Base-by-base conservation (phyloP, 2,888 invertebrate species). In the Cheilosia vernalis region DNA sequence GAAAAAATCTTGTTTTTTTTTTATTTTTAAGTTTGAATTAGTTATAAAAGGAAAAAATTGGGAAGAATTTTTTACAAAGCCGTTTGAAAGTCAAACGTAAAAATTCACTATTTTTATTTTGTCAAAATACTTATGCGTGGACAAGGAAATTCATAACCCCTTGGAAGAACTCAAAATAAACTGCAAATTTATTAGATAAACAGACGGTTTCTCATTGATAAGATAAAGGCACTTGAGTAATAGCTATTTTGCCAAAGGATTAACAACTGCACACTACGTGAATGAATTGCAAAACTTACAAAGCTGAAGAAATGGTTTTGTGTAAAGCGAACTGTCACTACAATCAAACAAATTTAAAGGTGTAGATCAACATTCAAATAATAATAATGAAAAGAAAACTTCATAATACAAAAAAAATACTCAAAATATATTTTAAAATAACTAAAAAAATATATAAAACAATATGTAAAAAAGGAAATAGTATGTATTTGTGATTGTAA, bases 221-320 rank as follows among this genome's bases (percentile, higher is more conserved):
- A 67, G 61, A 55, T 67, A 58, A 80, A 80, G 80, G 80, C 80
- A 80, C 80, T 80, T 80, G 60, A 67, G 53, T 66, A 33, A 24
- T 55, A 37, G 27, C 56, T 51, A 9, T 69, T 70, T 17, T 55
- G 56, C 56, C 56, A 72, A 73, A 40, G 37, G 42, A 49, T 55
- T 47, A 53, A 61, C 47, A 47, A 49, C 7, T 27, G n/a, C 27
- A 49, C 10, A 17, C 21, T n/a, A 42, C 40, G 24, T 30, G 37
- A 47, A 21, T 47, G 24, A 63, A 30, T 63, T 30, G 19, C 17
- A 66, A 44, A 53, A 44, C 27, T 49, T 19, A 42, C 27, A 33
- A 56, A 44, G 49, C 56, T 42, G 21, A 66, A 17, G 40, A 33
- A 42, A 60, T 47, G 17, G 33, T 64, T 6, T 15, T 37, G 9